A percentile compares a stretch with the other conserved stretches of the same genome.
Conservation (phyloP, 2,113 vertebrate species). For the Rhinichthys klamathensis region DNA sequence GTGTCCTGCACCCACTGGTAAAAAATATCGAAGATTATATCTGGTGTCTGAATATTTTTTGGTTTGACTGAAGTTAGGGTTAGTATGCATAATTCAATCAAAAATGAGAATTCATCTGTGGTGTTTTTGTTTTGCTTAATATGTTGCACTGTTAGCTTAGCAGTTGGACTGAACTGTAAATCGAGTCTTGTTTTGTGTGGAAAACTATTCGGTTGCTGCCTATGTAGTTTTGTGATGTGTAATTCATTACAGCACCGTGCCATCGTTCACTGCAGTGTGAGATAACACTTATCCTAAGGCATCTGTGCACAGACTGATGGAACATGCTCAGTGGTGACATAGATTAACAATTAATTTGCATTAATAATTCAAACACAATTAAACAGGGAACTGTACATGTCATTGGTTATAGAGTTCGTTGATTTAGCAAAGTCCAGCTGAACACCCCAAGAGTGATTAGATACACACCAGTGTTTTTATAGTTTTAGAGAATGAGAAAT, state of each 20-base stretch:
- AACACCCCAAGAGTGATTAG: not conserved
- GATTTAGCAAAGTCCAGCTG: not conserved
- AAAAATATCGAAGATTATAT: too few species aligned
- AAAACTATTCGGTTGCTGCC: not conserved
- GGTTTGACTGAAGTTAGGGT: too few species aligned
- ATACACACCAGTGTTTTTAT: not conserved
- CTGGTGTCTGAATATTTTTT: too few species aligned
- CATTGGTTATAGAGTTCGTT: not conserved
- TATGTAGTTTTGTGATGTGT: not conserved
- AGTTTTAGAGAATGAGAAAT: not conserved
- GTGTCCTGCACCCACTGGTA: too few species aligned
- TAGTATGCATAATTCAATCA: not conserved
- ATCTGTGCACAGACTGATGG: conserved; percentile 25
- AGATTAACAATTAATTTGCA: conserved; percentile 43
- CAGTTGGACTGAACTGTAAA: not conserved
- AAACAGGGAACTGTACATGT: conserved; percentile 36
- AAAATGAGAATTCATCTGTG: not conserved
- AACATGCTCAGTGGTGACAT: conserved; percentile 5
- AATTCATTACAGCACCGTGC: conserved; percentile 10
- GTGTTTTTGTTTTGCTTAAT: not conserved
- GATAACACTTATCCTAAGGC: conserved; percentile 32
- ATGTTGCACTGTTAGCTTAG: not conserved
- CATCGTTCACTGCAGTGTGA: conserved; percentile 2
- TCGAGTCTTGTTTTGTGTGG: not conserved
- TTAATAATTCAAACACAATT: conserved; percentile 47